phyloP scores from a whole-genome alignment of 2,888 invertebrate species.

The Tricholauxania praeusta region DNA sequence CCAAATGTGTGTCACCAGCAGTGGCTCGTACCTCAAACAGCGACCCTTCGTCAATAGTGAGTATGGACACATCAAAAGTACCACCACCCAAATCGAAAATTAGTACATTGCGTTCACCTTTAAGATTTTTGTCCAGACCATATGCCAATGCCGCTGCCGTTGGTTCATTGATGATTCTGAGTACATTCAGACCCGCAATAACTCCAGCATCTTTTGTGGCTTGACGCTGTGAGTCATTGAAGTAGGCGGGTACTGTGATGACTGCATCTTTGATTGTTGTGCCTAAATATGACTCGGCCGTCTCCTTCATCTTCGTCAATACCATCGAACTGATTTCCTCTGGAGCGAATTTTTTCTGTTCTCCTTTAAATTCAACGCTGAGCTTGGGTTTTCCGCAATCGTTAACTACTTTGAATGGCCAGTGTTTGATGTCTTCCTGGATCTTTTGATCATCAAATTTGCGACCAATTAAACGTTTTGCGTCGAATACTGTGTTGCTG shows the following conservation, averaged over 20 bases:
- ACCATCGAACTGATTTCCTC: conserved; percentile 96
- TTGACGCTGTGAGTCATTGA: conserved; percentile 89
- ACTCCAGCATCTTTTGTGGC: conserved; percentile 95
- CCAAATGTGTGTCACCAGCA: conserved; percentile 92
- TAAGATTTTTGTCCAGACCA: conserved; percentile 86
- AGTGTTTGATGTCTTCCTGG: conserved; percentile 93
- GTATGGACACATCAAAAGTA: conserved; percentile 94
- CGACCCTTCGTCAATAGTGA: conserved; percentile 90
- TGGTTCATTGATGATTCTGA: conserved; percentile 93
- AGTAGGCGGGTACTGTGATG: conserved; percentile 91
- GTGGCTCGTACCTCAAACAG: conserved; percentile 93
- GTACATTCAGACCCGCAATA: conserved; percentile 89
- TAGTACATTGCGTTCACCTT: conserved; percentile 83
- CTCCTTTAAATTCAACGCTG: conserved; percentile 88
- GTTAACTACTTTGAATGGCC: conserved; percentile 90
- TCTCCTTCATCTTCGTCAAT: conserved; percentile 92
- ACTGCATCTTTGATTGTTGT: conserved; percentile 86
- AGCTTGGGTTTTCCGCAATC: conserved; percentile 86
- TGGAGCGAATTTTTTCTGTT: conserved; percentile 86
- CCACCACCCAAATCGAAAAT: conserved; percentile 78
- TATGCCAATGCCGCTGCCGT: conserved; percentile 94
- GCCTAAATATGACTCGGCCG: conserved; percentile 89
- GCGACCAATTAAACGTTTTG: conserved; percentile 92
- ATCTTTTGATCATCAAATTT: conserved; percentile 89
- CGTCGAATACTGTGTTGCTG: conserved; percentile 91